Evolutionary conservation across 2,797 vertebrate genomes (phyloP), one percentile per base, ranked within the genome.

Genomic region (Argya squamiceps): DNA sequence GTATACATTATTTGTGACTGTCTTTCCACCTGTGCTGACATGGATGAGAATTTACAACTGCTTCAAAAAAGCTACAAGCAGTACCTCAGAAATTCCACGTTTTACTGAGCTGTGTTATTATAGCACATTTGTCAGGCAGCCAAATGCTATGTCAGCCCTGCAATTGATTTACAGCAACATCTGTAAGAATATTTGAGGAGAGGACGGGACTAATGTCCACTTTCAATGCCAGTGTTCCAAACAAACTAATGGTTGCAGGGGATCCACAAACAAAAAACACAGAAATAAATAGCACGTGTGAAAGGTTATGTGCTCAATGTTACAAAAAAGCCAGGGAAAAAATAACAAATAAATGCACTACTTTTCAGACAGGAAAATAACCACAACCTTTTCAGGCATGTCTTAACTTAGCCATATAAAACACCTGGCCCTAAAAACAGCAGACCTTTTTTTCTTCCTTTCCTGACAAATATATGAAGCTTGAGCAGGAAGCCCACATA

Each of bases 111-210:
- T 92, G 91, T 21, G 36, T 98, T 98, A 98, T 98, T 98, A 98
- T 97, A 97, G 98, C 98, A 96, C 97, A 94, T 98, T 98, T 99
- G 98, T 98, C 98, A 98, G 95, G 95, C 94, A 97, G 98, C 98
- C 98, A 99, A 98, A 98, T 96, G 97, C 96, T 97, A 92, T 98
- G 98, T 98, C 98, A 97, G 98, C 89, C 97, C 93, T 84, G 44
- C 94, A 92, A 94, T 14, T 98, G 98, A 99, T 99, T 99, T 99
- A 99, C 97, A 97, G 97, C 92, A 98, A 98, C 98, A 98, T 98
- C 98, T 98, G 97, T 96, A 98, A 97, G 97, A 98, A 93, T 76
- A 47, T 71, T 58, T 74, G 76, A 75, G 65, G 74, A 84, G 70
- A 49, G 39, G 93, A 96, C 94, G 93, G 96, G 96, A 86, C 21